Conservation (phyloP, 2,888 invertebrate genomes). For the Parnassius glacialis region DNA sequence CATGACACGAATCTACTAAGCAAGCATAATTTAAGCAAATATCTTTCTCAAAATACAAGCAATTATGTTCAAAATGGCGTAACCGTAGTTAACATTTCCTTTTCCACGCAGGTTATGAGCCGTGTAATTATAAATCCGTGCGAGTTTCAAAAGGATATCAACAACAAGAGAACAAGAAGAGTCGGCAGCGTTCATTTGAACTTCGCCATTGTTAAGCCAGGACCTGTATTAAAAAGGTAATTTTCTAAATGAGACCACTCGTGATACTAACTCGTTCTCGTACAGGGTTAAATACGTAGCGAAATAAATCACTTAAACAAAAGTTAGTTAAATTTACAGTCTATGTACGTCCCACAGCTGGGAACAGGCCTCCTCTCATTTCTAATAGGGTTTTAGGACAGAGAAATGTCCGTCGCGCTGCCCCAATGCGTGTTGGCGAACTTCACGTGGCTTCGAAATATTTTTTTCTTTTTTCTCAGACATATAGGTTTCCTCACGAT, state of each 20-base stretch:
- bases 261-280: conserved; percentile 29
- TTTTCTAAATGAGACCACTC: conserved; percentile 64
- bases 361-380: no score
- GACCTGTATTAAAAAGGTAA: conserved; percentile 63
- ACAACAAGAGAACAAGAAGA: conserved; percentile 34
- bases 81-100: not conserved
- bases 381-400: no score
- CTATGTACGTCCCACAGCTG: no score
- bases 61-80: conserved; percentile 5
- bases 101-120: conserved; percentile 5
- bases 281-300: conserved; percentile 41
- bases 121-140: conserved; percentile 20
- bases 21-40: not conserved
- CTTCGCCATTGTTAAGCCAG: conserved; percentile 33
- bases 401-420: no score
- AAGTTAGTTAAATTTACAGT: no score
- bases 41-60: not conserved
- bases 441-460: no score
- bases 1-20: not conserved
- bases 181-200: conserved; percentile 35
- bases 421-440: no score
- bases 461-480: no score
- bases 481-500: no score
- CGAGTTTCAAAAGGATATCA: conserved; percentile 18
- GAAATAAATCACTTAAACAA: conserved; percentile 23